A percentile compares a stretch with the other conserved stretches of the same genome.
These are phyloP conservation scores for Oxyruncus cristatus DNA, from an alignment of 2,113 vertebrate species.

Conservation along the genomic window DNA sequence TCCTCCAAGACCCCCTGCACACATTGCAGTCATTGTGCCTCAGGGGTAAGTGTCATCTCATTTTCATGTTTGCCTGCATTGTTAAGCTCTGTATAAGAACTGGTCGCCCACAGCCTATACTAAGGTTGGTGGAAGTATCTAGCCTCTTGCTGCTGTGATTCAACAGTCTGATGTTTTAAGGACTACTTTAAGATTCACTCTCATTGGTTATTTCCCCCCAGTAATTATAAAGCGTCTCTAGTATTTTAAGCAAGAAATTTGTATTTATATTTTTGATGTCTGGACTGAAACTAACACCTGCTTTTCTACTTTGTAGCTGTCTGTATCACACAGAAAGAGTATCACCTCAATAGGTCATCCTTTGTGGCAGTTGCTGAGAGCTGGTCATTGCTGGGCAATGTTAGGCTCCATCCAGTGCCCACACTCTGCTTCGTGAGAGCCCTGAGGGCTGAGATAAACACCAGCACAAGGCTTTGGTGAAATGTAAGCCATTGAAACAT, in stretches of 20 bases:
- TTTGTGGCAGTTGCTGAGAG: neutral
- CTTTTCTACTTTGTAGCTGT: neutral
- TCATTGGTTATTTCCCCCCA: neutral
- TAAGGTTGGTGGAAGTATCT: neutral
- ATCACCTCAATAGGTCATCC: neutral
- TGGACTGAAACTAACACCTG: neutral
- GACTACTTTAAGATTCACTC: neutral
- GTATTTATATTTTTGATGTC: neutral
- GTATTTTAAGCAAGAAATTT: neutral
- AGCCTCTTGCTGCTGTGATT: neutral
- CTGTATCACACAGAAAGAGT: neutral
- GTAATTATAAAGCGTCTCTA: neutral
- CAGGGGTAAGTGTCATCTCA: neutral
- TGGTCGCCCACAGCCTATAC: neutral
- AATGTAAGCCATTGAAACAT: neutral
- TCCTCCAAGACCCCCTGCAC: neutral
- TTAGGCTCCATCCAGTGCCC: accelerated
- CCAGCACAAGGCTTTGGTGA: neutral
- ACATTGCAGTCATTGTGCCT: neutral
- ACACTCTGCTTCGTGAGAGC: neutral
- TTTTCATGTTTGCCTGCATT: neutral
- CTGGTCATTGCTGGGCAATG: accelerated
- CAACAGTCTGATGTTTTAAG: neutral
- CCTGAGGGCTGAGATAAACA: neutral
- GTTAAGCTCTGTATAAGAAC: neutral